Base-by-base conservation (phyloP, 2,113 vertebrate genomes). In the Opisthocomus hoazin region DNA sequence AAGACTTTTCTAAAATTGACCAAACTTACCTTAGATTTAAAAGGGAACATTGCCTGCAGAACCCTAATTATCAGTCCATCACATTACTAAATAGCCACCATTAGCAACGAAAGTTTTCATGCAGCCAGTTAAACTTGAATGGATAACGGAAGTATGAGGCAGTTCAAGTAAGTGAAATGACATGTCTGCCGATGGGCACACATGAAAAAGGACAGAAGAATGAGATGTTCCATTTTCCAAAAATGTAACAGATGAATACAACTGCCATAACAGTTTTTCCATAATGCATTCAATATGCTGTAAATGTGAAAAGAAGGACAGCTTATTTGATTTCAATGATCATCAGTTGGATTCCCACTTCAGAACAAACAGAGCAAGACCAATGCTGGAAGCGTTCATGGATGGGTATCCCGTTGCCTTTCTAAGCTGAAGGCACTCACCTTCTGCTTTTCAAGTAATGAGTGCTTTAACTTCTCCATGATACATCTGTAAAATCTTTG, bases 201-300 rank as follows among this genome's bases (percentile, higher is more conserved):
- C 58, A 95, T 6, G 77, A 89, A 89, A 91, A 91, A 92, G 71
- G 68, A 70, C 23, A 69, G 79, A 84, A 87, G 65, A 91, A 22
- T 48, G 26, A 95, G 76, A 78, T 60, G 36, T 79, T 90, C 79
- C 3, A 0, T 70, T 90, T 91, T 77, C 87, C 29, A 70, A 66
- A 96, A 96, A 84, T 5, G 37, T 82, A 93, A 93, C 73, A 89
- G 84, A 88, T 48, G 26, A 93, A 84, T 78, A 90, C 70, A 94
- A 79, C 64, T 73, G 88, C 43, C 77, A 50, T 84, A 78, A 80
- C 17, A 54, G 16, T n/a, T 90, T 93, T 82, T 82, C 80, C 29
- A 39, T 86, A 82, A 91, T 57, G 30, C 22, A 88, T 91, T 90
- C 82, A 91, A 41, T 80, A 63, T 46, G 76, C 56, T 86, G 27